phyloP scores from a whole-genome alignment of 2,797 vertebrate species.

The Oryzias sinensis region DNA sequence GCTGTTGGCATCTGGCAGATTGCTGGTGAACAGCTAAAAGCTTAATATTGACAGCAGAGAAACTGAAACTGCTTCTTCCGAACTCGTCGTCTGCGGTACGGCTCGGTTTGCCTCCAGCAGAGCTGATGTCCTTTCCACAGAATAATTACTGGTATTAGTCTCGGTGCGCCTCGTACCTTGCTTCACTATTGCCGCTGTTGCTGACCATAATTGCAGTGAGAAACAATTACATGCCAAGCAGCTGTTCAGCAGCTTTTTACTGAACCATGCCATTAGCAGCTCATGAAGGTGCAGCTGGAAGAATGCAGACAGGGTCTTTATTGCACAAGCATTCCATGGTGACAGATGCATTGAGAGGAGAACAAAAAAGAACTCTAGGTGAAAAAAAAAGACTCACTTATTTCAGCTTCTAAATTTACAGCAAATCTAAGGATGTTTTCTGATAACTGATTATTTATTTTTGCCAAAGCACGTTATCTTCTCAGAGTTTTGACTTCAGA shows the following conservation, averaged over 20 bases:
- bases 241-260: slow-evolving; percentile 7
- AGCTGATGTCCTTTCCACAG: slow-evolving; percentile 3
- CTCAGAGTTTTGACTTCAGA: neutral
- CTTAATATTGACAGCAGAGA: neutral
- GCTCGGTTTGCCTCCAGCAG: slow-evolving; percentile 6
- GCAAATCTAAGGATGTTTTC: neutral
- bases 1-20: too few species aligned
- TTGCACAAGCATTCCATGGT: slow-evolving; percentile 14
- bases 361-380: neutral
- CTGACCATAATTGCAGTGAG: slow-evolving; percentile 33
- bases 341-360: slow-evolving; percentile 13
- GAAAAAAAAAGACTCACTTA: neutral
- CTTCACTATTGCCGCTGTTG: slow-evolving; percentile 14
- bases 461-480: neutral
- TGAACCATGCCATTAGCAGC: slow-evolving; percentile 7
- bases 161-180: slow-evolving; percentile 1
- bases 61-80: neutral
- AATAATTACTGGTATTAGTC: slow-evolving; percentile 36
- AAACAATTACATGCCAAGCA: slow-evolving; percentile 16
- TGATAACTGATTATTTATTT: neutral
- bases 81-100: neutral
- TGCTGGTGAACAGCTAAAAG: neutral
- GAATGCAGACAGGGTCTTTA: slow-evolving; percentile 9
- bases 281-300: slow-evolving; percentile 10
- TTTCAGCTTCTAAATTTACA: neutral